Base-by-base conservation (phyloP, 2,113 vertebrate genomes). In the Noctilio leporinus region DNA sequence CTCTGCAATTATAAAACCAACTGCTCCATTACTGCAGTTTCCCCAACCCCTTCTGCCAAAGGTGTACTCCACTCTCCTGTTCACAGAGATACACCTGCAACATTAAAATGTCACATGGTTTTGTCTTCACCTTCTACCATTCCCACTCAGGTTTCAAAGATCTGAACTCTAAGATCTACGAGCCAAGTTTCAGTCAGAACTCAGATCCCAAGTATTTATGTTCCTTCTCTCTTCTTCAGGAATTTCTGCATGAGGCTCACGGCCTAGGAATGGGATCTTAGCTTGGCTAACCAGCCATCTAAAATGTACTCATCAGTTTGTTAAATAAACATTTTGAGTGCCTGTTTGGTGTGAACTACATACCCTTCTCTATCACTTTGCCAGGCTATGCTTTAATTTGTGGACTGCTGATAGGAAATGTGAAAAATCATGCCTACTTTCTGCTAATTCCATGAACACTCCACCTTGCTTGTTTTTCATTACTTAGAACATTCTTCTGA, bases 1-100 rank as follows among this genome's bases (percentile, higher is more conserved):
- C 24, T 82, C 62, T 93, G 15, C 30, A 45, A 73, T 88, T 62
- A 87, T 57, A 90, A 92, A 89, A 84, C 17, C 86, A 95, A 80
- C 38, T 19, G 88, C 16, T 40, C 40, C 33, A 20, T 64, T 77
- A 38, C 28, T 84, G 89, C 30, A 8, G 40, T 35, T 55, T 94
- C 40, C 43, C 33, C 51, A 80, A 77, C 5, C 26, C 30, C 76
- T 73, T 78, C 80, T 76, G 4, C n/a, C 67, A 69, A 53, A 33
- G 17, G 38, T 67, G 1, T 67, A 6, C 53, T 90, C 30, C 14
- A 33, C 15, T 69, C 59, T 96, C 49, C 20, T 38, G 12, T 6
- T 87, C 49, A 15, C 8, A 5, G 59, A 86, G 24, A 59, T n/a
- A 78, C 4, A 47, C 43, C 43, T 47, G 35, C 10, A 26, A 70